Percentiles rank a stretch among this genome's conserved stretches.
These are phyloP conservation scores for Propithecus deckenii DNA, from an alignment of 2,797 vertebrate genomes.

Conservation along the genomic window DNA sequence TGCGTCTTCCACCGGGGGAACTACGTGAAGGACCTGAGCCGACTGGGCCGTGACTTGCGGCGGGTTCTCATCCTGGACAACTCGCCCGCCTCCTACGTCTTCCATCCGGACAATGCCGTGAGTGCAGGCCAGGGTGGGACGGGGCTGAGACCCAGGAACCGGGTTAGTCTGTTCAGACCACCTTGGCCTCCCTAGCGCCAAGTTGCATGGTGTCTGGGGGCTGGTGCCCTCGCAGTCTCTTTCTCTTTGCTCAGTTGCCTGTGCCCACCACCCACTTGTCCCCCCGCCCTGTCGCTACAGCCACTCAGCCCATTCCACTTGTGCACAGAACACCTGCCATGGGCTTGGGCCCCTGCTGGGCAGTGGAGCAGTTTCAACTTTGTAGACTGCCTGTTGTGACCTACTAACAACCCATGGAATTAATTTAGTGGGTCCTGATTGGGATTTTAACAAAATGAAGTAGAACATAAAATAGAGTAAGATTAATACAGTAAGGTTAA, in stretches of 20 bases:
- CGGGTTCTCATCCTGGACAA: slow-evolving; percentile 98
- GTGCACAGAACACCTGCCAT: not conserved
- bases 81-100: slow-evolving; percentile 97
- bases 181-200: not conserved
- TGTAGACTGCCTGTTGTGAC: not conserved
- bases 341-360: no score
- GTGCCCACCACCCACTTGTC: not conserved
- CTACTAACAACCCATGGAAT: not conserved
- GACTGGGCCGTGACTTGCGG: slow-evolving; percentile 94
- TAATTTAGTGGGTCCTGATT: not conserved
- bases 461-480: not conserved
- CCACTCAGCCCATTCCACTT: not conserved
- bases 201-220: no score
- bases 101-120: slow-evolving; percentile 98
- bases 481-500: not conserved
- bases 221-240: not conserved
- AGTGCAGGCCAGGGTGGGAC: not conserved
- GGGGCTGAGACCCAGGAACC: not conserved
- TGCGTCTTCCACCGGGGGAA: slow-evolving; percentile 98
- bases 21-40: slow-evolving; percentile 98
- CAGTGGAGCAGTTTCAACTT: not conserved
- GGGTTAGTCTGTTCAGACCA: not conserved
- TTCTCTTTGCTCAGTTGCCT: not conserved
- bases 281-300: rapidly evolving
- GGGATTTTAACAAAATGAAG: not conserved